A percentile compares a stretch with the other conserved stretches of the same genome.
phyloP scores from a whole-genome alignment of 2,888 invertebrate species.

The Plebejus melissa region DNA sequence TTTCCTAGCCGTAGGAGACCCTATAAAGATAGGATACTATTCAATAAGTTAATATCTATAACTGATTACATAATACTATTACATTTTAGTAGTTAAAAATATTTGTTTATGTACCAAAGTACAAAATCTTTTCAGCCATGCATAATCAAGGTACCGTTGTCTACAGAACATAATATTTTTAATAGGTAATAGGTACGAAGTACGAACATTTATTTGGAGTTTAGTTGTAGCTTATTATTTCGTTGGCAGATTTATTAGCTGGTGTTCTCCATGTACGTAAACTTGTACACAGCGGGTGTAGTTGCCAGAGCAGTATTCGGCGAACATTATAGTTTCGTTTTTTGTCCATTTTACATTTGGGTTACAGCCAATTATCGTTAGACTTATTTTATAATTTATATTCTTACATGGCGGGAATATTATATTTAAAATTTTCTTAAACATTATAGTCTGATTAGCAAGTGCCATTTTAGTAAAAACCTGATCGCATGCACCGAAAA shows the following conservation, averaged over 20 bases:
- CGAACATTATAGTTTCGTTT: conserved; percentile 13
- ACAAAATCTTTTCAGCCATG: too few relatives aligned
- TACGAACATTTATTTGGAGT: too few relatives aligned
- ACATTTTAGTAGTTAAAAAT: too few relatives aligned
- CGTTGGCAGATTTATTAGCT: conserved; percentile 2
- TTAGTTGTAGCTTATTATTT: background rate
- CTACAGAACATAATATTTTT: background rate
- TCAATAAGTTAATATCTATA: too few relatives aligned
- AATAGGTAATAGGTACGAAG: background rate
- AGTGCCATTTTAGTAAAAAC: too few relatives aligned
- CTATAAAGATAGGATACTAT: background rate
- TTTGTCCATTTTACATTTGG: conserved; percentile 20
- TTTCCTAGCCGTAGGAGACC: background rate
- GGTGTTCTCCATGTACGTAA: background rate
- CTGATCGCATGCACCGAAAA: too few relatives aligned
- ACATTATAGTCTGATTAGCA: too few relatives aligned
- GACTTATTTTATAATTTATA: conserved; percentile 8
- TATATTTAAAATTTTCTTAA: background rate
- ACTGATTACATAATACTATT: too few relatives aligned
- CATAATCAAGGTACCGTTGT: too few relatives aligned
- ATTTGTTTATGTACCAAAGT: too few relatives aligned
- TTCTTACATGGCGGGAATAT: background rate
- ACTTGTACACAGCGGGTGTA: conserved; percentile 2
- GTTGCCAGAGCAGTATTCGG: conserved; percentile 11
- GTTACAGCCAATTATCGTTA: conserved; percentile 18